These are phyloP conservation scores for Cotesia vestalis DNA, from an alignment of 1,140 invertebrate species.

Conservation along the genomic window DNA sequence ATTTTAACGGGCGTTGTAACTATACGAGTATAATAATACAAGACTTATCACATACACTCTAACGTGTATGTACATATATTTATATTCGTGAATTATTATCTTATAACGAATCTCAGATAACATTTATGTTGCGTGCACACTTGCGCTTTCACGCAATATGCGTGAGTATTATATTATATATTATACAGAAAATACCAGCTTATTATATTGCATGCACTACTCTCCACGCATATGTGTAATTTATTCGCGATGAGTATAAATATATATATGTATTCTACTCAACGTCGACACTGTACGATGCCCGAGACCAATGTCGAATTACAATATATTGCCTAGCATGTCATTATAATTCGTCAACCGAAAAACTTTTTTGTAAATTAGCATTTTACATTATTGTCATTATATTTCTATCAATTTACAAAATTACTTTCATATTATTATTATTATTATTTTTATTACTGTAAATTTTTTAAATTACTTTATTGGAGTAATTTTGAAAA, in stretches of 20 bases:
- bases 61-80: no score
- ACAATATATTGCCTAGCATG: no score
- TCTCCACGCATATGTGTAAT: conserved; percentile 1
- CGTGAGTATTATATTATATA: conserved; percentile 10
- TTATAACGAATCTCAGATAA: conserved; percentile 50
- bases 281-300: no score
- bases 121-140: conserved; percentile 45
- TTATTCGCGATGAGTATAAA: background rate
- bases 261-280: no score
- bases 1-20: conserved; percentile 25
- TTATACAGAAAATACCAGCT: background rate
- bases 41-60: conserved; percentile 41
- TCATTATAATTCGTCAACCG: no score
- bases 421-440: background rate
- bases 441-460: background rate
- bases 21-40: background rate
- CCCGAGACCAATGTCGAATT: no score
- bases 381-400: no score
- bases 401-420: no score
- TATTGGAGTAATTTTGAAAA: no score
- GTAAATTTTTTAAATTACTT: no score
- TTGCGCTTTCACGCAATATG: conserved; percentile 24
- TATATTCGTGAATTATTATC: conserved; percentile 40
- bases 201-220: conserved; percentile 5
- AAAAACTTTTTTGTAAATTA: no score